These are phyloP conservation scores for Strix aluco DNA, from an alignment of 2,113 vertebrate species.

Conservation along the genomic window DNA sequence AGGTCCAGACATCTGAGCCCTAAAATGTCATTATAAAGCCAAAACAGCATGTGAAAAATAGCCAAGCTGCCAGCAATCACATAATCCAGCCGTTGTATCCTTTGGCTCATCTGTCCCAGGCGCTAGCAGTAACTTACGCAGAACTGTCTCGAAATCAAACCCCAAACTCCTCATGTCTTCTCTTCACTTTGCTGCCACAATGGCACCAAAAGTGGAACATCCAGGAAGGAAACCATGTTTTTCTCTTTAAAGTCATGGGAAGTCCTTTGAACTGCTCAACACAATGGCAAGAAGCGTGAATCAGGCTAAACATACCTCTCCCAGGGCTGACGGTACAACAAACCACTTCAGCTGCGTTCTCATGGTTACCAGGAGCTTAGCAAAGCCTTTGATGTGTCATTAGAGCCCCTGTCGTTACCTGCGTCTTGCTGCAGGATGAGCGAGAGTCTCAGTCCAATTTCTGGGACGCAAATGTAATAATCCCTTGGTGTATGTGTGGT, in stretches of 20 bases:
- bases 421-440: constrained; percentile 35
- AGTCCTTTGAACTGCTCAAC: constrained; percentile 50
- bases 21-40: neutral
- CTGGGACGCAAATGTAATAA: constrained; percentile 52
- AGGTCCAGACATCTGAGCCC: neutral
- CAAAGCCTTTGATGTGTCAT: constrained; percentile 66
- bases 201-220: constrained; percentile 42
- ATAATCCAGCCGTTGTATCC: neutral
- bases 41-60: neutral
- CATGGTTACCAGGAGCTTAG: constrained; percentile 66
- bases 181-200: constrained; percentile 13
- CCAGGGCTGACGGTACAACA: constrained; percentile 41
- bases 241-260: constrained; percentile 54
- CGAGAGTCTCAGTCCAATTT: constrained; percentile 9
- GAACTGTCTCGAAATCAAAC: neutral
- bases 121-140: neutral
- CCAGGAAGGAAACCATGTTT: constrained; percentile 1
- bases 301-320: constrained; percentile 52
- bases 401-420: constrained; percentile 53
- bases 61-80: neutral
- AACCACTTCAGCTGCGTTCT: constrained; percentile 54
- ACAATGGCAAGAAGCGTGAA: constrained; percentile 49
- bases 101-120: neutral
- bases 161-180: neutral
- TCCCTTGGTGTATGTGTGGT: neutral